Evolutionary conservation across 2,113 vertebrate species (phyloP).

Genomic region (Poeciliopsis retropinna): DNA sequence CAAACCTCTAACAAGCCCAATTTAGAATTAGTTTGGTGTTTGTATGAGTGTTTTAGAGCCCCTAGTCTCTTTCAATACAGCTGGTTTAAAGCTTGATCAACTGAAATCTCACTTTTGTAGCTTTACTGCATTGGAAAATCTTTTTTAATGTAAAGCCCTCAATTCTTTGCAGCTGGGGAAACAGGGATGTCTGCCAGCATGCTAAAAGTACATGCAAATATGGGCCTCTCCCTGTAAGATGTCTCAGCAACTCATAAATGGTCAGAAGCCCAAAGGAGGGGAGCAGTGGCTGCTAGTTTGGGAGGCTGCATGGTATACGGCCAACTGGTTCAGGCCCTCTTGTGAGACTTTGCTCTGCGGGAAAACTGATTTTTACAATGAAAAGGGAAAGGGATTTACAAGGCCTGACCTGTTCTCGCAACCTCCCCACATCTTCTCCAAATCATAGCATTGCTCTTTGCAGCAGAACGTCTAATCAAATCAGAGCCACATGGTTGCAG

Average conservation of each 20-base stretch:
- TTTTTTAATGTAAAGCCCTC: slow-evolving; percentile 79
- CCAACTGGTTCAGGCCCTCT: slow-evolving; percentile 64
- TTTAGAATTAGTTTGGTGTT: slow-evolving; percentile 75
- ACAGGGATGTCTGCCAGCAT: slow-evolving; percentile 72
- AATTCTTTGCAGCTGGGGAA: slow-evolving; percentile 83
- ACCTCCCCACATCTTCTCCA: slow-evolving; percentile 59
- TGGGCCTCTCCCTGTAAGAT: slow-evolving; percentile 66
- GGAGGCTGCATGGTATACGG: slow-evolving; percentile 51
- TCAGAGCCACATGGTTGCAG: slow-evolving; percentile 72
- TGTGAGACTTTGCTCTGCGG: slow-evolving; percentile 52
- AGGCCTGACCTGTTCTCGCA: slow-evolving; percentile 72
- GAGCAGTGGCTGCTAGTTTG: slow-evolving; percentile 59
- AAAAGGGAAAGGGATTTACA: slow-evolving; percentile 76
- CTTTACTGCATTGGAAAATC: slow-evolving; percentile 80
- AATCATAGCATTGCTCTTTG: slow-evolving; percentile 64
- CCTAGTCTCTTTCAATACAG: slow-evolving; percentile 70
- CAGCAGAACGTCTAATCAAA: slow-evolving; percentile 69
- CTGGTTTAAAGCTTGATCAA: slow-evolving; percentile 82
- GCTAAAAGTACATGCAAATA: slow-evolving; percentile 76
- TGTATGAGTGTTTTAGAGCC: slow-evolving; percentile 69
- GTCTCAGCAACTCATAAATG: slow-evolving; percentile 67
- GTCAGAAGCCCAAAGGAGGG: slow-evolving; percentile 39
- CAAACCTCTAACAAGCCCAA: slow-evolving; percentile 65
- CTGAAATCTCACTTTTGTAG: slow-evolving; percentile 76
- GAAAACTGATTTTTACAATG: slow-evolving; percentile 73